Evolutionary conservation across 2,888 invertebrate species (phyloP).

Genomic region (Malthinus flaveolus): DNA sequence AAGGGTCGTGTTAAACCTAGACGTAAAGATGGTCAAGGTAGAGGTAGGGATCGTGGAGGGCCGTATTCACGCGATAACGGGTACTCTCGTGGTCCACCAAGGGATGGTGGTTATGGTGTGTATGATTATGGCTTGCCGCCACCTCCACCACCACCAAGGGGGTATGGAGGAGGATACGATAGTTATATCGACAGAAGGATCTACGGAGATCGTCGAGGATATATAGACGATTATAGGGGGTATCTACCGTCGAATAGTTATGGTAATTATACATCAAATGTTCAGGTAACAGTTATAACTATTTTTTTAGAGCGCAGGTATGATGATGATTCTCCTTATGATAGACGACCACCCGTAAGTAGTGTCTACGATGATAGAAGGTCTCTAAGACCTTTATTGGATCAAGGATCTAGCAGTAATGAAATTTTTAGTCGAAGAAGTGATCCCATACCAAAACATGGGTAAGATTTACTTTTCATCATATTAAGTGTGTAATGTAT

Average conservation of each 20-base stretch:
- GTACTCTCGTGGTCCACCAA: conserved; percentile 35
- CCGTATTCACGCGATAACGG: conserved; percentile 48
- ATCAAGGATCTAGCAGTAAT: conserved; percentile 36
- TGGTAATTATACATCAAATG: no score
- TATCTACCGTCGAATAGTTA: conserved; percentile 37
- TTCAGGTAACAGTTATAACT: no score
- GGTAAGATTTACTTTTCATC: conserved; percentile 34
- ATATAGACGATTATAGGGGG: conserved; percentile 32
- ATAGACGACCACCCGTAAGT: conserved; percentile 36
- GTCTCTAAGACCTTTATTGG: conserved; percentile 40
- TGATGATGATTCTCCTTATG: conserved; percentile 35
- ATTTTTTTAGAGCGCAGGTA: conserved; percentile 30
- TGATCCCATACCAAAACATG: conserved; percentile 43
- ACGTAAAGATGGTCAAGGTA: conserved; percentile 56
- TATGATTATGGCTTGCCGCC: conserved; percentile 43
- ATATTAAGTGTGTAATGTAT: neutral
- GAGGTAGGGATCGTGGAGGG: conserved; percentile 54
- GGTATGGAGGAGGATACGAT: conserved; percentile 26
- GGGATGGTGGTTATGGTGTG: conserved; percentile 36
- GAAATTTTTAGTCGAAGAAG: conserved; percentile 49
- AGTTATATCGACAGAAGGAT: conserved; percentile 31
- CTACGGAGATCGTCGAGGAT: conserved; percentile 37
- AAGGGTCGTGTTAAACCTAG: conserved; percentile 76
- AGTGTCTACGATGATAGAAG: conserved; percentile 42
- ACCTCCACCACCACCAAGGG: conserved; percentile 16